These are phyloP conservation scores for Caenorhabditis zanzibari DNA, from an alignment of 2,888 invertebrate genomes.

Conservation along the genomic window DNA sequence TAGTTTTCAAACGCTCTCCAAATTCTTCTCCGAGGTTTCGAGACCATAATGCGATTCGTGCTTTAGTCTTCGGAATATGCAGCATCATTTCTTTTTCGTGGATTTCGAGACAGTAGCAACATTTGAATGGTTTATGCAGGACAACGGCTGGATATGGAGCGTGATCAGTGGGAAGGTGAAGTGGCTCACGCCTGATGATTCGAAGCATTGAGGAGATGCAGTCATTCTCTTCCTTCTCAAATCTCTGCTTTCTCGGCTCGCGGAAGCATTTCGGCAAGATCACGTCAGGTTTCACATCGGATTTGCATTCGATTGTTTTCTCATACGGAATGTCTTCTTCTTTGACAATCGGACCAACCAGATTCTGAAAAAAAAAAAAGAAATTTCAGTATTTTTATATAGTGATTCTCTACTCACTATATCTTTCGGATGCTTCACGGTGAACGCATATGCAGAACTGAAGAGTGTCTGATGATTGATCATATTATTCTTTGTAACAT, in stretches of 20 bases:
- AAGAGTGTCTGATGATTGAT: background rate
- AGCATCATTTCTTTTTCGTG: constrained; percentile 2
- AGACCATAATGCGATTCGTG: background rate
- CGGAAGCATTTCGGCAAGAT: constrained; percentile 31
- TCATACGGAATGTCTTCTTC: constrained; percentile 28
- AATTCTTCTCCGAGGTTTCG: constrained; percentile 5
- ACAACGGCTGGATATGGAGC: background rate
- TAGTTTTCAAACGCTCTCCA: background rate
- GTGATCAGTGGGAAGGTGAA: background rate
- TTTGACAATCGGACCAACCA: constrained; percentile 11
- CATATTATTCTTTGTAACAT: background rate
- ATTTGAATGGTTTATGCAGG: background rate
- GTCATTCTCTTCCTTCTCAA: constrained; percentile 18
- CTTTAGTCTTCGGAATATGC: constrained; percentile 7
- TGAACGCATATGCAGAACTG: constrained; percentile 4
- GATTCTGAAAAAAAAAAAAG: constrained; percentile 12
- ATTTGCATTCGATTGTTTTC: constrained; percentile 12
- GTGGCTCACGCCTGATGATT: constrained; percentile 5
- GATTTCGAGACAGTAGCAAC: constrained; percentile 25
- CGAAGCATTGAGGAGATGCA: constrained; percentile 12
- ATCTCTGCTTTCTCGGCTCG: constrained; percentile 34
- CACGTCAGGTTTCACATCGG: background rate
- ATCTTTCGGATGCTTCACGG: background rate
- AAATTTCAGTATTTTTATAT: background rate
- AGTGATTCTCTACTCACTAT: background rate